Evolutionary conservation across 2,113 vertebrate genomes (phyloP).

Genomic region (Nothobranchius kuhntae): DNA sequence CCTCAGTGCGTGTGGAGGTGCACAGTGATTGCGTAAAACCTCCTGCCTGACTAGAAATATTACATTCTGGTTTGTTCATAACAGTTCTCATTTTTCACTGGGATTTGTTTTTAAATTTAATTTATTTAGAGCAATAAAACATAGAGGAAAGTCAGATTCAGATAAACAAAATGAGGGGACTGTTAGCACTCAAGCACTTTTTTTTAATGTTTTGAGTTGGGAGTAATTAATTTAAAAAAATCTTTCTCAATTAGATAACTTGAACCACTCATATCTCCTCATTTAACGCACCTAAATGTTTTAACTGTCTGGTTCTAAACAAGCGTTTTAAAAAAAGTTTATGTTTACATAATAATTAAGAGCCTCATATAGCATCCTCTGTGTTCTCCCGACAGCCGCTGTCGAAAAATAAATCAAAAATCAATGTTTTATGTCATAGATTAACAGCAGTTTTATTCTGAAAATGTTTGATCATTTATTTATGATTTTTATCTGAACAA

Average conservation of each 20-base stretch:
- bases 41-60: slow-evolving; percentile 1
- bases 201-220: neutral
- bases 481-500: slow-evolving; percentile 11
- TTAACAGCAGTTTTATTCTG: too few species aligned
- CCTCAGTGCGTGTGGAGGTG: too few species aligned
- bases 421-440: neutral
- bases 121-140: neutral
- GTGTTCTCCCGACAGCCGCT: too few species aligned
- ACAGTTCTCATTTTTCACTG: neutral
- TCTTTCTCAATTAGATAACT: neutral
- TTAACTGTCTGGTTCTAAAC: neutral
- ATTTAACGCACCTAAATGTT: neutral
- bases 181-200: neutral
- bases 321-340: neutral
- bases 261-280: neutral
- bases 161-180: too few species aligned
- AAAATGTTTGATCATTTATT: slow-evolving; percentile 9
- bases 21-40: neutral
- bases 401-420: neutral
- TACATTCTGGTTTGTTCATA: neutral
- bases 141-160: too few species aligned
- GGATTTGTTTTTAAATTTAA: neutral
- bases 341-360: slow-evolving; percentile 4
- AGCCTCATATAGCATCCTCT: too few species aligned
- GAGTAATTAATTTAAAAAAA: neutral